phyloP scores from a whole-genome alignment of 2,888 invertebrate genomes.

The Agonopterix heracliana region DNA sequence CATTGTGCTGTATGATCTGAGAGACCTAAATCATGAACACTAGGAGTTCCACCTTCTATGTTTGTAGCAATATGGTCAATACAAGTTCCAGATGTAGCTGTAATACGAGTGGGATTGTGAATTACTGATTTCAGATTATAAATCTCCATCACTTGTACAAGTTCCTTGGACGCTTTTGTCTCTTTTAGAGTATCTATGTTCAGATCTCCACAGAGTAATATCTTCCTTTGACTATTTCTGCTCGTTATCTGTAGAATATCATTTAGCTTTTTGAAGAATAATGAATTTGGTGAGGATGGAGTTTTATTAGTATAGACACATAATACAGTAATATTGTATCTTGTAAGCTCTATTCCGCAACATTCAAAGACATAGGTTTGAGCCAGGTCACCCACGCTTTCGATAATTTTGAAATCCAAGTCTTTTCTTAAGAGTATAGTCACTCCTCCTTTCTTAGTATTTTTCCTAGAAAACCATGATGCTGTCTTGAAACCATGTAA shows the following conservation, averaged over 20 bases:
- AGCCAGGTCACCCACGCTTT: constrained; percentile 3
- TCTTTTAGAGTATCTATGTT: constrained; percentile 1
- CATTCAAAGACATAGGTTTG: constrained; percentile 5
- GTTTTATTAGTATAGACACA: constrained; percentile 3
- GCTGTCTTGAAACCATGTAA: background rate
- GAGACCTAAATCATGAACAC: background rate
- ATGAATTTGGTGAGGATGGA: background rate
- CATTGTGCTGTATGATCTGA: constrained; percentile 3
- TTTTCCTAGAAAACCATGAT: background rate
- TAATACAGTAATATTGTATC: background rate
- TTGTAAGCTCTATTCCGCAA: background rate
- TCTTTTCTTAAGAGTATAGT: background rate
- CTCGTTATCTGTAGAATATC: background rate
- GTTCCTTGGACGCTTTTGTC: background rate
- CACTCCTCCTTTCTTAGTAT: background rate
- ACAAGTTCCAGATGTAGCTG: background rate
- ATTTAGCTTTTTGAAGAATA: constrained; percentile 1
- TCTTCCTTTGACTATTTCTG: background rate
- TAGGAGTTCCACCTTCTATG: background rate
- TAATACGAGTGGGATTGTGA: background rate
- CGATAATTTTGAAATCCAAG: background rate
- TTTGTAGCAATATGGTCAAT: constrained; percentile 2
- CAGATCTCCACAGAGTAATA: background rate
- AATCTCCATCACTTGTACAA: background rate
- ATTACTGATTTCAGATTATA: background rate